Base-by-base conservation (phyloP, 2,113 vertebrate species). In the Trematocara marginatum region DNA sequence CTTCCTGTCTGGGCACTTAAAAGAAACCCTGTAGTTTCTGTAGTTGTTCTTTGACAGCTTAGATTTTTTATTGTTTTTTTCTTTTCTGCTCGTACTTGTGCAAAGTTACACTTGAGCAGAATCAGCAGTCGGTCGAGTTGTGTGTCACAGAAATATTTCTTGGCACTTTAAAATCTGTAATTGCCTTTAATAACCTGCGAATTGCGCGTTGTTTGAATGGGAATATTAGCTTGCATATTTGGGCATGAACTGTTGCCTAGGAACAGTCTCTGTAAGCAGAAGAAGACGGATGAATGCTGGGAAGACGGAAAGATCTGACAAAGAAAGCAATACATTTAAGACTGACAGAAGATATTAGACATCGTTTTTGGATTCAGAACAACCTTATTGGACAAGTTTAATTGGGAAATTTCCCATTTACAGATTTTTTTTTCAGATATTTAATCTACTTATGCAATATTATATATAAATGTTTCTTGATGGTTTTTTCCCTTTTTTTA, bases 401-500 rank as follows among this genome's bases (percentile, higher is more conserved):
- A 29, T 52, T 54, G 12, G 34, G 45, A 51, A 49, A 51, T 49
- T 51, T 76, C n/a, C 71, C 71, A 34, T 76, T 76, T 51, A n/a
- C 15, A 51, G 3, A 49, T 49, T 12, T 49, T 47, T 47, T 3
- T 16, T 3, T 1, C 0, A 49, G 6, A 49, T 29, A 76, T 74
- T 49, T 74, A 74, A 49, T 49, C 42, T 49, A 2, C 15, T 49
- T 49, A 74, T 74, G 42, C 15, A 74, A 47, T 29, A 47, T 47
- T 47, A 47, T 31, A 29, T 29, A 74, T 18, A 74, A 74, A 74
- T 64, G 18, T 64, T 38, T 69, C 11, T 40, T 69, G 34, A 40
- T 40, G 0, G 0, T 2, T 6, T 29, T 74, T 18, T 0, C 1
- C 26, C 3, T 0, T 6, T 34, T 49, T 31, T 5, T 31, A 31